Conservation (phyloP, 2,888 invertebrate species). For the Zygogramma bicolorata region DNA sequence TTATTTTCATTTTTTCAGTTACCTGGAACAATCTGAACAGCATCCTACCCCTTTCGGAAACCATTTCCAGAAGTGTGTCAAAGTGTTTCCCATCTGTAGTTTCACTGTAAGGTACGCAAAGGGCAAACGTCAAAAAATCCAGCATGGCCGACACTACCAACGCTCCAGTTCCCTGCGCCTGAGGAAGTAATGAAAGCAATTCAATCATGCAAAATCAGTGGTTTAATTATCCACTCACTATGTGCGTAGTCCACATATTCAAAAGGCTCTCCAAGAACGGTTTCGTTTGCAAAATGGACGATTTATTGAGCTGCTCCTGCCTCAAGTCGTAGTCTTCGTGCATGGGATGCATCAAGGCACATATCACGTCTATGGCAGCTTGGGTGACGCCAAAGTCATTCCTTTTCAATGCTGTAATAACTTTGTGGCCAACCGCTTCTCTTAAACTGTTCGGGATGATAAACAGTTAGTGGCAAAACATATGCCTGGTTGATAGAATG, state of each 20-base stretch:
- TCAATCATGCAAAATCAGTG: neutral
- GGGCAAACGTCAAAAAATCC: constrained; percentile 96
- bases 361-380: constrained; percentile 96
- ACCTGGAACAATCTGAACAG: constrained; percentile 94
- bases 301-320: constrained; percentile 98
- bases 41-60: constrained; percentile 90
- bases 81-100: constrained; percentile 98
- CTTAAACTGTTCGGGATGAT: constrained; percentile 77
- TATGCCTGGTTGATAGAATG: too few relatives aligned
- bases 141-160: constrained; percentile 97
- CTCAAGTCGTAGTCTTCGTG: constrained; percentile 95
- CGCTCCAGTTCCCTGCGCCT: constrained; percentile 94
- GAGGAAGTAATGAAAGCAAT: constrained; percentile 51
- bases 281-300: constrained; percentile 90
- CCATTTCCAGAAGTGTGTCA: constrained; percentile 92
- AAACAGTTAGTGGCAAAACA: neutral
- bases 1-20: constrained; percentile 30
- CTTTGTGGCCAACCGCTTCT: constrained; percentile 93
- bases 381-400: constrained; percentile 93
- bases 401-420: constrained; percentile 88
- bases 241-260: constrained; percentile 94
- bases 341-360: constrained; percentile 99
- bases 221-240: constrained; percentile 74
- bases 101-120: constrained; percentile 99
- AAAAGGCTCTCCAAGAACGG: constrained; percentile 93